A percentile compares a stretch with the other conserved stretches of the same genome.
These are phyloP conservation scores for Ailuropoda melanoleuca DNA, from an alignment of 2,113 vertebrate species.

Conservation along the genomic window DNA sequence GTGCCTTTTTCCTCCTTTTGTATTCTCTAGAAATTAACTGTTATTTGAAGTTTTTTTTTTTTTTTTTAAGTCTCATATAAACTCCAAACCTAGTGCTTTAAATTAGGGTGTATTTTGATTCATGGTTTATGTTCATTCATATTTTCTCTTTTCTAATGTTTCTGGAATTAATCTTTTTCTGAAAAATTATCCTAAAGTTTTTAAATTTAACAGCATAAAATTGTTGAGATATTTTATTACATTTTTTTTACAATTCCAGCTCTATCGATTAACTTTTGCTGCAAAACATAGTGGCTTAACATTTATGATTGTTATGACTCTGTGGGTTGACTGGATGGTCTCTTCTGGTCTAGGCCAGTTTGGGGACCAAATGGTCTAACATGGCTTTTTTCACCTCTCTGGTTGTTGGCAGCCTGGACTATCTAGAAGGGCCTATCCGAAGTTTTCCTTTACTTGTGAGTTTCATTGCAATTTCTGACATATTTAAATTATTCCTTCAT, in stretches of 20 bases:
- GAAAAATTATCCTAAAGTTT: background rate
- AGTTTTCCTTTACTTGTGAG: background rate
- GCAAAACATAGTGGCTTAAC: background rate
- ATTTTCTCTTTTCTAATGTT: conserved; percentile 4
- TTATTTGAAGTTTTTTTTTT: background rate
- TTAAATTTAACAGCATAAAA: background rate
- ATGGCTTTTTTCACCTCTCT: background rate
- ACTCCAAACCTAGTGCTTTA: conserved; percentile 11
- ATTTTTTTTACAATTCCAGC: background rate
- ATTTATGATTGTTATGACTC: background rate
- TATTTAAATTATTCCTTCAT: background rate
- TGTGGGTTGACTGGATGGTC: background rate
- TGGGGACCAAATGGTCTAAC: background rate
- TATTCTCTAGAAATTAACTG: background rate
- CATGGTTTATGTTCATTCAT: background rate
- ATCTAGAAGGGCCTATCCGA: background rate
- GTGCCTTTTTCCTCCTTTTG: background rate
- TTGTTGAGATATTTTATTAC: background rate
- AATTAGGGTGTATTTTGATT: background rate
- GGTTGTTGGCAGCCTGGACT: background rate
- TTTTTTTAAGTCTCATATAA: background rate
- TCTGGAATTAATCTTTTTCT: background rate
- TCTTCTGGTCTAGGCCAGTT: background rate
- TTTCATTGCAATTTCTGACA: background rate
- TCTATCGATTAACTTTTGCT: background rate